phyloP scores from a whole-genome alignment of 1,140 invertebrate genomes.

The Formica selysi region DNA sequence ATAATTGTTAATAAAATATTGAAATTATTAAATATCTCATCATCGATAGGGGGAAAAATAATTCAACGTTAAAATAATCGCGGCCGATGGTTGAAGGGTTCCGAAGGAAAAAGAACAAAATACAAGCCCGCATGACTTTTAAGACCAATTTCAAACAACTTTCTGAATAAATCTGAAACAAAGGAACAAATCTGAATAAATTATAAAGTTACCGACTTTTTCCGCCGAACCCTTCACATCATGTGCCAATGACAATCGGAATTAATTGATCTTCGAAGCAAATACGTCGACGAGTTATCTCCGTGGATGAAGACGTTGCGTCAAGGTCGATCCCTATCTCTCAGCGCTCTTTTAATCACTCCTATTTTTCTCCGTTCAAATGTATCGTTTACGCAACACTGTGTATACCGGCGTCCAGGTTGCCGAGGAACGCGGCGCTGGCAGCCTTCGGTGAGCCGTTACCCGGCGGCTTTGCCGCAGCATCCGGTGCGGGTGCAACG shows the following conservation, averaged over 20 bases:
- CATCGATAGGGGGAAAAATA: not conserved
- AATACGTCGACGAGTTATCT: slow-evolving; percentile 42
- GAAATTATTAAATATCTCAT: not conserved
- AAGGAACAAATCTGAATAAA: not conserved
- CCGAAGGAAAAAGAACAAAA: not conserved
- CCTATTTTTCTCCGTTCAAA: not conserved
- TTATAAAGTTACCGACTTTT: not conserved
- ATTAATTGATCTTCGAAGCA: not conserved
- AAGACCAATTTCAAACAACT: not conserved
- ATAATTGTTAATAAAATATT: not conserved
- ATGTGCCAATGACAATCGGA: not conserved
- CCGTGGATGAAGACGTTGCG: not conserved
- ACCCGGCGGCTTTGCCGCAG: slow-evolving; percentile 21
- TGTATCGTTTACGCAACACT: slow-evolving; percentile 72
- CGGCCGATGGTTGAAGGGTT: not conserved
- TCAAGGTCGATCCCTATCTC: slow-evolving; percentile 7
- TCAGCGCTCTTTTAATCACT: not conserved
- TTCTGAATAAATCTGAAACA: not conserved
- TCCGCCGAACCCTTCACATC: not conserved
- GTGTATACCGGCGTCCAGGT: slow-evolving; percentile 45
- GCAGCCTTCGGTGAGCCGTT: slow-evolving; percentile 62
- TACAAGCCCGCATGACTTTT: not conserved
- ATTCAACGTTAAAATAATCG: not conserved
- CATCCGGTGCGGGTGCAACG: slow-evolving; percentile 51
- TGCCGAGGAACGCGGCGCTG: slow-evolving; percentile 73